phyloP scores from a whole-genome alignment of 2,113 vertebrate species.

The Lophura nycthemera region DNA sequence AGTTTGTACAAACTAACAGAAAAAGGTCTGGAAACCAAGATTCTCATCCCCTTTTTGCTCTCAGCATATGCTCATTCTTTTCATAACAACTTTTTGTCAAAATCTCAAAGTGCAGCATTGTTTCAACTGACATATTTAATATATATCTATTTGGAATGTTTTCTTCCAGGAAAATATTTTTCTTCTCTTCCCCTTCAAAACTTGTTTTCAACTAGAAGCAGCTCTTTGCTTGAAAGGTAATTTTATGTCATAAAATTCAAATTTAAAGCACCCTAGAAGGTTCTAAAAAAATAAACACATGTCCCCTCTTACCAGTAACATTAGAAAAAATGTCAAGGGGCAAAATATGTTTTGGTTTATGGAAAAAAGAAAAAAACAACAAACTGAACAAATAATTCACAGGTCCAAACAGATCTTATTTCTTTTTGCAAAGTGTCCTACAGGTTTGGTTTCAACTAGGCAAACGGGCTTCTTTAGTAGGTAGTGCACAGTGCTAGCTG shows the following conservation, averaged over 20 bases:
- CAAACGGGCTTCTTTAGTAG: neutral
- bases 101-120: neutral
- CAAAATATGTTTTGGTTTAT: neutral
- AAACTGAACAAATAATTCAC: neutral
- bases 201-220: neutral
- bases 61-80: neutral
- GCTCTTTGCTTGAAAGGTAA: neutral
- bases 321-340: neutral
- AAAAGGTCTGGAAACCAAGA: neutral
- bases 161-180: neutral
- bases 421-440: neutral
- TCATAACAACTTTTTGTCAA: neutral
- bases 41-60: neutral
- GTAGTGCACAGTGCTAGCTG: neutral
- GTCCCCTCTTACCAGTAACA: neutral
- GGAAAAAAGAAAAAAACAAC: neutral
- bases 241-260: neutral
- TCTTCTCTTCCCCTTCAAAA: neutral
- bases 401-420: neutral
- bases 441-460: neutral
- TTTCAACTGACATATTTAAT: neutral
- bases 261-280: neutral
- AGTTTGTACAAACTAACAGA: neutral
- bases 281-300: neutral
- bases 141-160: neutral